Conservation (phyloP, 1,140 invertebrate species). For the Heliothis virescens region DNA sequence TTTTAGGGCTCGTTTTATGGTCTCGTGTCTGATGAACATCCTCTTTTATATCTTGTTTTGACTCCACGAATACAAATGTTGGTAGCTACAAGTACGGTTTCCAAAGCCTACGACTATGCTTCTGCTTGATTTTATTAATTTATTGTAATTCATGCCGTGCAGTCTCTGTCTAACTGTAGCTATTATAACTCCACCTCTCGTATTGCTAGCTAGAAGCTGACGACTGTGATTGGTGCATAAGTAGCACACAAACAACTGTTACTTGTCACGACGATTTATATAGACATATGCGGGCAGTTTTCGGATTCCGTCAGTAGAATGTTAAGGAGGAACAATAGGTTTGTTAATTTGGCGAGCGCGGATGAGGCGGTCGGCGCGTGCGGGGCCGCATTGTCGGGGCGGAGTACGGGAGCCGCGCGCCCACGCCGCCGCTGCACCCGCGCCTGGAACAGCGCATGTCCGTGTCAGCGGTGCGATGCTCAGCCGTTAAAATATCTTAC, state of each 20-base stretch:
- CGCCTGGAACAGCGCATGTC: conserved; percentile 63
- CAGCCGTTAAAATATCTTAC: conserved; percentile 83
- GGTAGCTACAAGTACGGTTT: conserved; percentile 35
- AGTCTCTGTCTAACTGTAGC: neutral
- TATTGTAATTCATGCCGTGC: too few species aligned
- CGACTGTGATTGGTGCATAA: neutral
- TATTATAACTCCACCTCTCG: conserved; percentile 10
- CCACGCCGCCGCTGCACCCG: conserved; percentile 64
- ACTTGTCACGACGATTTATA: neutral
- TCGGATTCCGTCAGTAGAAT: conserved; percentile 34
- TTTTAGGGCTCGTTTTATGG: conserved; percentile 85
- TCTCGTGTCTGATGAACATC: conserved; percentile 80
- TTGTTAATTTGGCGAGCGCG: conserved; percentile 59
- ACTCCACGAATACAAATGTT: conserved; percentile 65
- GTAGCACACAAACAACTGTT: conserved; percentile 4
- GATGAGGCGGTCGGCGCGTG: conserved; percentile 46
- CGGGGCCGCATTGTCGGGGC: conserved; percentile 72
- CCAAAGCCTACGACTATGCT: neutral
- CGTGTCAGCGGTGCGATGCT: conserved; percentile 78
- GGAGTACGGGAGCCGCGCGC: conserved; percentile 78
- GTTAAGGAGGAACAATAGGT: conserved; percentile 61
- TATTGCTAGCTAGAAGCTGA: neutral
- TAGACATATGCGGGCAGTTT: neutral
- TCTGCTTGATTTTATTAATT: neutral
- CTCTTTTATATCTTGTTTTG: conserved; percentile 80